A percentile compares a stretch with the other conserved stretches of the same genome.
Conservation (phyloP, 2,888 invertebrate species). For the Achlya flavicornis region DNA sequence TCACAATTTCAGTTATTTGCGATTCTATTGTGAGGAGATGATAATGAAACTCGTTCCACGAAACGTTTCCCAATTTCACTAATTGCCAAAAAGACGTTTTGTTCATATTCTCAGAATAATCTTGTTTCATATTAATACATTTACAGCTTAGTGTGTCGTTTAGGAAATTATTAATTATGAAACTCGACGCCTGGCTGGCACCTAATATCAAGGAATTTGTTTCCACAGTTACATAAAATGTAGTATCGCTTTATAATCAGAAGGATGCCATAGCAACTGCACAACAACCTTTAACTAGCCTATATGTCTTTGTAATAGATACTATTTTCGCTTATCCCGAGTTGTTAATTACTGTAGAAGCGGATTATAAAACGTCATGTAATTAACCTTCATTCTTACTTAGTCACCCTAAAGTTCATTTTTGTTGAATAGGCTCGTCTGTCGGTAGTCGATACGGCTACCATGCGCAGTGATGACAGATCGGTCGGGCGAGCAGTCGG, state of each 20-base stretch:
- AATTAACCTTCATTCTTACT: background rate
- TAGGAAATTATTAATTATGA: no score
- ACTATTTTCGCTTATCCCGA: conserved; percentile 6
- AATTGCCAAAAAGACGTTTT: background rate
- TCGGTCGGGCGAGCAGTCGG: conserved; percentile 24
- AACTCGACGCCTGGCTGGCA: no score
- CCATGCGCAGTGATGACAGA: conserved; percentile 42
- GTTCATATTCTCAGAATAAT: no score
- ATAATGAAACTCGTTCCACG: background rate
- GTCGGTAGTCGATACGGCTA: conserved; percentile 37
- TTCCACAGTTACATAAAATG: background rate
- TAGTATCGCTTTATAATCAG: conserved; percentile 11
- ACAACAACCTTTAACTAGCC: background rate
- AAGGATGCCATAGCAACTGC: background rate
- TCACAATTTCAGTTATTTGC: conserved; percentile 1
- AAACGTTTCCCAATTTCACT: background rate
- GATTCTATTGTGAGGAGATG: background rate
- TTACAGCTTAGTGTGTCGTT: no score
- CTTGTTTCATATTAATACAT: no score
- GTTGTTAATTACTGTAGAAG: background rate
- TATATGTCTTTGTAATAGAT: conserved; percentile 1
- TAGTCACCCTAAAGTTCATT: background rate
- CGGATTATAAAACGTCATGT: background rate
- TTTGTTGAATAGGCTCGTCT: background rate
- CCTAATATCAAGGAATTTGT: background rate